A percentile compares a stretch with the other conserved stretches of the same genome.
phyloP scores from a whole-genome alignment of 1,140 invertebrate species.

The Euschistus heros region DNA sequence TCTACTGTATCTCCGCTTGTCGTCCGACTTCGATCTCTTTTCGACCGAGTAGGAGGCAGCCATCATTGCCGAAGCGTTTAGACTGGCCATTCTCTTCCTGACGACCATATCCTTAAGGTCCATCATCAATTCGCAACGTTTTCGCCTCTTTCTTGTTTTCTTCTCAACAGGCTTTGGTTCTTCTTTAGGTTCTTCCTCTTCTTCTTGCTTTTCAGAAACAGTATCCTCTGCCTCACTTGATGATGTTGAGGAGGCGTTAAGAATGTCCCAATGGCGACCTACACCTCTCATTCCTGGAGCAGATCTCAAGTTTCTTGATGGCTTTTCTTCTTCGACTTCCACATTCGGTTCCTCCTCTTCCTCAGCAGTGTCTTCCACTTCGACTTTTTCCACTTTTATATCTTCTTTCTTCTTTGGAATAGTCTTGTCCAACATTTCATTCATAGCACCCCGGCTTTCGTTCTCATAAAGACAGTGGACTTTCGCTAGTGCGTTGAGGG shows the following conservation, averaged over 20 bases:
- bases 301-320: conserved; percentile 49
- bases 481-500: conserved; percentile 80
- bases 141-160: conserved; percentile 39
- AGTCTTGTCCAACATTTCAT: conserved; percentile 25
- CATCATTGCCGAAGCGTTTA: conserved; percentile 85
- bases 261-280: conserved; percentile 72
- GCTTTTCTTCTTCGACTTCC: conserved; percentile 5
- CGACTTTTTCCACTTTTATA: conserved; percentile 12
- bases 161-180: conserved; percentile 26
- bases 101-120: conserved; percentile 80
- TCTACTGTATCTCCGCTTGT: conserved; percentile 15
- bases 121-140: conserved; percentile 58
- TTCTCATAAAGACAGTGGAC: conserved; percentile 86
- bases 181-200: conserved; percentile 26
- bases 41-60: conserved; percentile 76
- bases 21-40: conserved; percentile 33
- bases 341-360: conserved; percentile 27
- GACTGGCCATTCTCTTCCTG: conserved; percentile 79
- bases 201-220: conserved; percentile 31
- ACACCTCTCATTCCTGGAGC: conserved; percentile 62
- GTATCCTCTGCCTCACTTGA: conserved; percentile 35
- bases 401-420: not conserved
- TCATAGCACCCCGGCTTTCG: conserved; percentile 44
- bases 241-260: conserved; percentile 38
- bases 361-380: conserved; percentile 22